phyloP scores from a whole-genome alignment of 2,888 invertebrate species.

The Apodemia zela region DNA sequence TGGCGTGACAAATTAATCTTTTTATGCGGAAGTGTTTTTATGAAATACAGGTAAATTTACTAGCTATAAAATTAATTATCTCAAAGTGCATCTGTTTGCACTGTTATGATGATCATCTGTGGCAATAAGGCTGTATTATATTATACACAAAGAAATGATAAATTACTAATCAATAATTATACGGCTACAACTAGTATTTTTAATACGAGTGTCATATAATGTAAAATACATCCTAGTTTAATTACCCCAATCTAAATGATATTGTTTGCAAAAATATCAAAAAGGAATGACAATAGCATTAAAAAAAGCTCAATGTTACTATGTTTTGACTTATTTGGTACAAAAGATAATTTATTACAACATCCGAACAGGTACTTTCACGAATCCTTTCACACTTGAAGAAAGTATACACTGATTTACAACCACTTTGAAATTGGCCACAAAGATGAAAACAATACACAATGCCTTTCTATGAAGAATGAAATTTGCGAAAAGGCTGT shows the following conservation, averaged over 20 bases:
- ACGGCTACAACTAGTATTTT: no score
- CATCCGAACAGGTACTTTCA: conserved; percentile 66
- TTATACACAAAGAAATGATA: neutral
- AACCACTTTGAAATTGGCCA: conserved; percentile 54
- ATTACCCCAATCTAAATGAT: no score
- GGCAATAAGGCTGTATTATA: neutral
- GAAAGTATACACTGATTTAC: conserved; percentile 70
- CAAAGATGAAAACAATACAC: conserved; percentile 57
- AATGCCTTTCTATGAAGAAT: conserved; percentile 46
- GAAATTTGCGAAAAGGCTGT: conserved; percentile 56
- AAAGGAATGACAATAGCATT: no score
- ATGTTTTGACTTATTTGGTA: neutral
- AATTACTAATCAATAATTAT: no score
- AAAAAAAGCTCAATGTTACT: neutral
- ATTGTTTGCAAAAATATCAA: no score
- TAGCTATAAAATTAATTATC: neutral
- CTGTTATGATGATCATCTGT: neutral
- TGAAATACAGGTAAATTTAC: neutral
- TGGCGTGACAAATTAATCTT: neutral
- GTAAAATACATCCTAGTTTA: no score
- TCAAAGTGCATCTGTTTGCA: neutral
- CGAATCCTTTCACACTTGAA: conserved; percentile 36
- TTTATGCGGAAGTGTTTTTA: conserved; percentile 6
- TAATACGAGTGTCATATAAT: no score
- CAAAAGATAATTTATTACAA: conserved; percentile 37